Percentiles rank a stretch among this genome's conserved stretches.
These are phyloP conservation scores for Mycetomoellerius zeteki DNA, from an alignment of 1,140 invertebrate species.

Conservation along the genomic window DNA sequence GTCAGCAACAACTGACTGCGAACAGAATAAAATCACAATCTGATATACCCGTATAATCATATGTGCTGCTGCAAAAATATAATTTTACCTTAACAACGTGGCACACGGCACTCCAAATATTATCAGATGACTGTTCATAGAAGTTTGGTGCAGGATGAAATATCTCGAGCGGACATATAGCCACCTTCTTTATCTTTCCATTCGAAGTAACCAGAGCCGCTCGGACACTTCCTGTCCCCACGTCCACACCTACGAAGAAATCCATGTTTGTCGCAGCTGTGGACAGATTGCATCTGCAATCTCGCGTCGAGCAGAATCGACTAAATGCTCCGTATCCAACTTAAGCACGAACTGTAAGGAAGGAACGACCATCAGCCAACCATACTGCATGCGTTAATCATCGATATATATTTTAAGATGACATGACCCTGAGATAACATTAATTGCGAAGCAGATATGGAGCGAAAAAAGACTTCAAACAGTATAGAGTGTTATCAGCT, in stretches of 20 bases:
- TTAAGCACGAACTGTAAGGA: constrained; percentile 60
- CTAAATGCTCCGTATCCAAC: constrained; percentile 45
- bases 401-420: constrained; percentile 65
- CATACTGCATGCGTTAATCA: constrained; percentile 54
- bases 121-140: constrained; percentile 97
- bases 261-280: constrained; percentile 73
- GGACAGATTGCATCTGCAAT: background rate
- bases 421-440: constrained; percentile 82
- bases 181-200: constrained; percentile 90
- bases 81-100: constrained; percentile 91
- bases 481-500: constrained; percentile 31
- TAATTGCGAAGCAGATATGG: constrained; percentile 54
- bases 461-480: constrained; percentile 33
- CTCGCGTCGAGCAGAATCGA: constrained; percentile 47
- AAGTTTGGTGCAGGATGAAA: constrained; percentile 92
- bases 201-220: constrained; percentile 91
- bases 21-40: constrained; percentile 55
- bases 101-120: constrained; percentile 94
- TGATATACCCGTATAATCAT: no score
- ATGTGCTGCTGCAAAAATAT: background rate
- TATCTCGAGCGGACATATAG: constrained; percentile 90
- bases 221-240: constrained; percentile 96
- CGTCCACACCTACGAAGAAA: constrained; percentile 96
- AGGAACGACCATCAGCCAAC: constrained; percentile 66
- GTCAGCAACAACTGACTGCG: constrained; percentile 89